These are phyloP conservation scores for Drosophila sordidula DNA, from an alignment of 2,888 invertebrate species.

Conservation along the genomic window DNA sequence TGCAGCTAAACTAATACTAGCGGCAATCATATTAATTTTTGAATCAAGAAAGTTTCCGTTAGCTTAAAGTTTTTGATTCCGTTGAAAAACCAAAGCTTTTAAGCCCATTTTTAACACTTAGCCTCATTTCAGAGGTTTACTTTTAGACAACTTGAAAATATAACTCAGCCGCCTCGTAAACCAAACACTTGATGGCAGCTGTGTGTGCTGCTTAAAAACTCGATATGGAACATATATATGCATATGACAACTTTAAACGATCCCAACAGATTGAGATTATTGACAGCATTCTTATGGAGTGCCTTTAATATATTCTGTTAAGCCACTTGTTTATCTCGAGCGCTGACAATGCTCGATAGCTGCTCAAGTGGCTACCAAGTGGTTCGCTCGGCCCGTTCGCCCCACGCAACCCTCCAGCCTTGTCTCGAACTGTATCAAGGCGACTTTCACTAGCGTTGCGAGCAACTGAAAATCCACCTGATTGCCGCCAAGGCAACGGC, in stretches of 20 bases:
- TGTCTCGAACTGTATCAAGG: conserved; percentile 42
- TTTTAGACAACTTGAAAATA: neutral
- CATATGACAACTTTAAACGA: neutral
- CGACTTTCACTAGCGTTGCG: conserved; percentile 54
- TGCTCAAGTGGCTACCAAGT: conserved; percentile 38
- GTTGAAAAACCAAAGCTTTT: neutral
- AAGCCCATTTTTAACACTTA: neutral
- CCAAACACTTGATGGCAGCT: neutral
- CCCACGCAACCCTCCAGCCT: neutral
- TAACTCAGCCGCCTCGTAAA: conserved; percentile 3
- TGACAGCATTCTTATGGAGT: conserved; percentile 18
- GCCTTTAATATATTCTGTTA: conserved; percentile 16
- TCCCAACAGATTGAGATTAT: neutral
- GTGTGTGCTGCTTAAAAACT: too few relatives aligned
- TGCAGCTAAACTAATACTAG: too few relatives aligned
- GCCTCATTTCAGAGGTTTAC: neutral
- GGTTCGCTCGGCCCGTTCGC: conserved; percentile 6
- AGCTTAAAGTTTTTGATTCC: too few relatives aligned
- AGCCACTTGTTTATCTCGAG: conserved; percentile 32
- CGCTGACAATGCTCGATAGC: conserved; percentile 21
- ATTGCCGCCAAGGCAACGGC: neutral
- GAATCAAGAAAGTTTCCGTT: neutral
- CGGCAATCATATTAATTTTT: too few relatives aligned
- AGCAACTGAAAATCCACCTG: conserved; percentile 14
- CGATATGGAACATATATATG: neutral